Percentiles rank a stretch among this genome's conserved stretches.
Evolutionary conservation across 2,888 invertebrate genomes (phyloP).

Genomic region (Stenodema calcarata): DNA sequence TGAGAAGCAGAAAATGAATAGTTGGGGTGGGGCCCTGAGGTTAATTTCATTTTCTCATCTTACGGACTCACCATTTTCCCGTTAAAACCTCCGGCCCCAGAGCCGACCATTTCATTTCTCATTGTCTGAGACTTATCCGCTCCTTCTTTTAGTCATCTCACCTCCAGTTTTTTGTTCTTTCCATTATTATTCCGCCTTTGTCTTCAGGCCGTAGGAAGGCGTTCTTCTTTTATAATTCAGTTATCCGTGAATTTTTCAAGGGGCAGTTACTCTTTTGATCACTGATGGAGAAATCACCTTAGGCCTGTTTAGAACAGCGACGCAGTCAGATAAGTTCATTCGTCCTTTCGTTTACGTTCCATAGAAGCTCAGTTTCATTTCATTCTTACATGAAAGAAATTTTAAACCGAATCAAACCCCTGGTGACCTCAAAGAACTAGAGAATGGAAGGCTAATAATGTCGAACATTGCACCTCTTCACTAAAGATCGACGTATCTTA

Average conservation of each 20-base stretch:
- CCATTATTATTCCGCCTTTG: not conserved
- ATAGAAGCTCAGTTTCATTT: too few species aligned
- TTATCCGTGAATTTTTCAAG: not conserved
- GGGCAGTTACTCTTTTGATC: not conserved
- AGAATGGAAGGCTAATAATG: too few species aligned
- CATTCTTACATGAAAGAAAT: too few species aligned
- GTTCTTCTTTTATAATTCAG: not conserved
- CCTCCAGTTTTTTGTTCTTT: not conserved
- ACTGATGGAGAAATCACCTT: not conserved
- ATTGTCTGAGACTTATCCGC: not conserved
- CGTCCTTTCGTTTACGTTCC: not conserved
- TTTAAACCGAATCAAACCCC: too few species aligned
- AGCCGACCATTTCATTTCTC: not conserved
- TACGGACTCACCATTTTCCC: not conserved
- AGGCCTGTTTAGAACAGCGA: not conserved
- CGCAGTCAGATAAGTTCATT: not conserved
- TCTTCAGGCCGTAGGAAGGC: not conserved
- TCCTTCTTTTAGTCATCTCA: not conserved
- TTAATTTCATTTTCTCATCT: conserved; percentile 17
- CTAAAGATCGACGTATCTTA: too few species aligned
- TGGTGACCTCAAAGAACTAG: too few species aligned
- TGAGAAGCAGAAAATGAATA: conserved; percentile 2
- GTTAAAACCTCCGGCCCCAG: not conserved
- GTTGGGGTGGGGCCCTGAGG: not conserved
- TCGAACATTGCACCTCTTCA: too few species aligned